Percentiles rank a stretch among this genome's conserved stretches.
Conservation (phyloP, 2,888 invertebrate species). For the Eugnorisma glareosa region DNA sequence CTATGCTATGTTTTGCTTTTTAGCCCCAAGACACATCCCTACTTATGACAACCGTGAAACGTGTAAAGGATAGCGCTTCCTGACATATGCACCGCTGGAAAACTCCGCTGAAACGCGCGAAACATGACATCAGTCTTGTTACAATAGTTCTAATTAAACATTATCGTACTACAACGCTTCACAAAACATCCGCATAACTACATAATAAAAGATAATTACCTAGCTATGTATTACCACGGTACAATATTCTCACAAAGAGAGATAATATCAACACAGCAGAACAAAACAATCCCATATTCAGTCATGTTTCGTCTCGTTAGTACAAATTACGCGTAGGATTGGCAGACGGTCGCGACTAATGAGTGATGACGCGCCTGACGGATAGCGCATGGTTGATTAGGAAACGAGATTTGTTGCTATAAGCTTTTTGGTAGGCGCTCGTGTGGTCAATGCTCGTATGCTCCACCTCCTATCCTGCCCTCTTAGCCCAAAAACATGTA, state of each 20-base stretch:
- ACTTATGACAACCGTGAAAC: neutral
- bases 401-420: slow-evolving; percentile 64
- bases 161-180: neutral
- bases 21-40: neutral
- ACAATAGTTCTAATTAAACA: slow-evolving; percentile 11
- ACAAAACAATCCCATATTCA: slow-evolving; percentile 44
- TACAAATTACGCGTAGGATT: slow-evolving; percentile 63
- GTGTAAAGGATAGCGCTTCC: slow-evolving; percentile 16
- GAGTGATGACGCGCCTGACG: slow-evolving; percentile 65
- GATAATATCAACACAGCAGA: slow-evolving; percentile 47
- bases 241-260: slow-evolving; percentile 29
- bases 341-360: slow-evolving; percentile 54
- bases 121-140: neutral
- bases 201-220: slow-evolving; percentile 18
- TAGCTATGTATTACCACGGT: slow-evolving; percentile 6
- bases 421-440: slow-evolving; percentile 53
- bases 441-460: neutral
- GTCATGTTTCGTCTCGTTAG: slow-evolving; percentile 52
- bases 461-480: too few species aligned
- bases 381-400: slow-evolving; percentile 55
- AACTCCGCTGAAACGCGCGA: neutral
- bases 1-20: slow-evolving; percentile 3
- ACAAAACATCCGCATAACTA: neutral
- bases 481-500: too few species aligned
- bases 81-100: neutral